phyloP scores from a whole-genome alignment of 2,113 vertebrate species.

The Elephantulus edwardii region DNA sequence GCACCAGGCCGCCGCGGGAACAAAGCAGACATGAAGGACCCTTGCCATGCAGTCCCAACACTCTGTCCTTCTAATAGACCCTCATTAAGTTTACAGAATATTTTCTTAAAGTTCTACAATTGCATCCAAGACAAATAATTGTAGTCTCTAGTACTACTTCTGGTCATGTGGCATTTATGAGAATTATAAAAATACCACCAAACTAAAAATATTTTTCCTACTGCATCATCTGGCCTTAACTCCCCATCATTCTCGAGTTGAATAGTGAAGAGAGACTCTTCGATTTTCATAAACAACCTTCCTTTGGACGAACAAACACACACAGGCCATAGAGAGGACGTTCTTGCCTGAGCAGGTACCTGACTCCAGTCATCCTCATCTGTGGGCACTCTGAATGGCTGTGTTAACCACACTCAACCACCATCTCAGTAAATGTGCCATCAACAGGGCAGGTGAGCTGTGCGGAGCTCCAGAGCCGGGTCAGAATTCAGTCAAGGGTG shows the following conservation, averaged over 20 bases:
- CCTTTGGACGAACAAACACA: too few relatives aligned
- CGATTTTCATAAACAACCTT: not conserved
- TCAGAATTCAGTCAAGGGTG: too few relatives aligned
- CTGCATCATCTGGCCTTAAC: not conserved
- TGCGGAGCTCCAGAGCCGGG: not conserved
- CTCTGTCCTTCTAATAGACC: not conserved
- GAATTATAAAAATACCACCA: conserved; percentile 22
- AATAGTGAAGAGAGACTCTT: not conserved
- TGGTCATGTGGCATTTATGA: not conserved
- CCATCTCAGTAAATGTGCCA: not conserved
- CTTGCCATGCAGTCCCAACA: fast-evolving
- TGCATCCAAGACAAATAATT: not conserved
- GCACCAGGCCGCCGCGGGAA: not conserved
- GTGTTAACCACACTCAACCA: not conserved
- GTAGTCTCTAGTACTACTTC: not conserved
- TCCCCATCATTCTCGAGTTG: not conserved
- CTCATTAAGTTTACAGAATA: not conserved
- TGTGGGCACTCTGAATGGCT: not conserved
- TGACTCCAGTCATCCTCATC: not conserved
- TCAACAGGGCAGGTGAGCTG: not conserved
- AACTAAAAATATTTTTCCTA: conserved; percentile 42
- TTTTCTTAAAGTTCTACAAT: not conserved
- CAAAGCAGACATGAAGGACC: fast-evolving
- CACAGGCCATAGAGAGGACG: too few relatives aligned
- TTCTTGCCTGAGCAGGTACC: not conserved